phyloP scores from a whole-genome alignment of 2,888 invertebrate genomes.

The Acleris literana region DNA sequence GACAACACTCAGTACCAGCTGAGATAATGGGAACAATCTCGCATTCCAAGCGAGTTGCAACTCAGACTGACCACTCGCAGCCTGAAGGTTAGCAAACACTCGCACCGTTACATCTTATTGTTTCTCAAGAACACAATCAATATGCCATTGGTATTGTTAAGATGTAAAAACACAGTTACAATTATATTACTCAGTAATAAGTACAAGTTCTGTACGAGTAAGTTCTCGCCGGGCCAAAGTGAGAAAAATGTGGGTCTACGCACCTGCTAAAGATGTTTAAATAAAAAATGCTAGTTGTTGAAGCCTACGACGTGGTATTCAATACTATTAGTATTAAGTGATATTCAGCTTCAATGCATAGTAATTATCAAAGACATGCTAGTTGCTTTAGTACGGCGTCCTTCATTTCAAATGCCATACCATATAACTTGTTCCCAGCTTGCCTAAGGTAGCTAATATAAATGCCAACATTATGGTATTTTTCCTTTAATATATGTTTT shows the following conservation, averaged over 20 bases:
- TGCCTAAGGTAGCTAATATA: constrained; percentile 25
- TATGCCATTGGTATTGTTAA: constrained; percentile 14
- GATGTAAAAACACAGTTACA: constrained; percentile 1
- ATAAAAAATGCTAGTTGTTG: constrained; percentile 7
- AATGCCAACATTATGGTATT: constrained; percentile 17
- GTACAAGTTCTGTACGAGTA: constrained; percentile 1
- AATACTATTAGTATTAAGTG: constrained; percentile 4
- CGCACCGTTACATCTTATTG: constrained; percentile 39
- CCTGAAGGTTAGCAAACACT: constrained; percentile 58
- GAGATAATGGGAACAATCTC: constrained; percentile 55
- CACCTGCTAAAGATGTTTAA: constrained; percentile 31
- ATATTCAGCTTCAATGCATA: not conserved
- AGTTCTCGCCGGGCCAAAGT: not conserved
- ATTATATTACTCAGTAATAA: constrained; percentile 5
- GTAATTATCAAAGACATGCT: constrained; percentile 24
- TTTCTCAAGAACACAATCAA: constrained; percentile 42
- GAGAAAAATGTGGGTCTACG: constrained; percentile 5
- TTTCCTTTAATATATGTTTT: not conserved
- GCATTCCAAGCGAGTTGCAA: constrained; percentile 55
- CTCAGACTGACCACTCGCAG: constrained; percentile 50
- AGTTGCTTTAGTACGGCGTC: constrained; percentile 34
- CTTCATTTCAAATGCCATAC: constrained; percentile 41
- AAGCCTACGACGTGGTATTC: constrained; percentile 1
- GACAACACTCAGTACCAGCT: constrained; percentile 42
- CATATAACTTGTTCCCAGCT: constrained; percentile 20